Conservation (phyloP, 2,113 vertebrate species). For the Ia io region DNA sequence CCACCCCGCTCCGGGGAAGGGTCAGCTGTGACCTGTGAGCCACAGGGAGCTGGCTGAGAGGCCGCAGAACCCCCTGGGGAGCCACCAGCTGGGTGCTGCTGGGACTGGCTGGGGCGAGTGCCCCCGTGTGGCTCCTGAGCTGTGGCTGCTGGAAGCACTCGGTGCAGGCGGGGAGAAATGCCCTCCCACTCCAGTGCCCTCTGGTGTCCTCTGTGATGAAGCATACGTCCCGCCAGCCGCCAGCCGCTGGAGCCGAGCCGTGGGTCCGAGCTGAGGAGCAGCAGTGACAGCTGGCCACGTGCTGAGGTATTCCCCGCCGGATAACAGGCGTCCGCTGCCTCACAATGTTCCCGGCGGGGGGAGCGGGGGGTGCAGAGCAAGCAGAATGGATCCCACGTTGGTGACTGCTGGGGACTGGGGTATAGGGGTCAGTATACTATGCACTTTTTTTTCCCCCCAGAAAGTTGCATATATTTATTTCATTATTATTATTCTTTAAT, state of each 20-base stretch:
- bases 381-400: neutral
- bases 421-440: neutral
- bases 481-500: no score
- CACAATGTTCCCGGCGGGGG: neutral
- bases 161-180: neutral
- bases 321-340: neutral
- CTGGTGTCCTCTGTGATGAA: slow-evolving; percentile 19
- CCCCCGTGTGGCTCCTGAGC: neutral
- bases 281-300: neutral
- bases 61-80: neutral
- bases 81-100: neutral
- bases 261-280: neutral
- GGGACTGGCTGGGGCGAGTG: neutral
- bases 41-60: neutral
- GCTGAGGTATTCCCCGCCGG: neutral
- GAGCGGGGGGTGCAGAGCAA: neutral
- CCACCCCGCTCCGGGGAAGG: neutral
- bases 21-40: neutral
- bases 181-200: neutral
- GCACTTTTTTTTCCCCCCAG: neutral
- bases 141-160: no score
- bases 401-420: neutral
- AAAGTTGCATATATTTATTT: no score
- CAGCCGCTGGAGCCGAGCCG: neutral
- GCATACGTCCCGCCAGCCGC: neutral